These are phyloP conservation scores for Myiothlypis chrysogaster DNA, from an alignment of 2,797 vertebrate genomes.

Conservation along the genomic window DNA sequence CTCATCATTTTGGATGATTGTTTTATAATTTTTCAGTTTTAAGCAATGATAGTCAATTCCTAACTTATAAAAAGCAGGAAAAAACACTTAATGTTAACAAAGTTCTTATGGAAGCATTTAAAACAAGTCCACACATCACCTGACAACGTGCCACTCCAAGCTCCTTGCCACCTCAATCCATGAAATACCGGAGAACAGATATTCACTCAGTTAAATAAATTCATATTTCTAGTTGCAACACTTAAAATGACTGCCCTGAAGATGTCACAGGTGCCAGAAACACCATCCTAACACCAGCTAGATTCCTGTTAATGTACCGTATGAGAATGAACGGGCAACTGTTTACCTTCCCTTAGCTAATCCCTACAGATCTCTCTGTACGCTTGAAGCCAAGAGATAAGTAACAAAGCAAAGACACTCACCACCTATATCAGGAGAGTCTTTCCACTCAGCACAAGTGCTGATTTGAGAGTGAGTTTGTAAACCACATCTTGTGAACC, in stretches of 20 bases:
- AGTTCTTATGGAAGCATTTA: background rate
- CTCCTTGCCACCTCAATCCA: background rate
- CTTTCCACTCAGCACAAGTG: background rate
- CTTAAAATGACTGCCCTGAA: background rate
- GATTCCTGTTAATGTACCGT: background rate
- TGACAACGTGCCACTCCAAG: background rate
- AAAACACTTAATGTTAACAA: background rate
- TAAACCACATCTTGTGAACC: background rate
- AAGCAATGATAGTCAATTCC: background rate
- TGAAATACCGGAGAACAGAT: background rate
- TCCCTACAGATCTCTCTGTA: background rate
- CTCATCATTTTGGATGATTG: background rate
- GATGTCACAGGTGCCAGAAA: background rate
- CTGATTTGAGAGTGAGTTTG: background rate
- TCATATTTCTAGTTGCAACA: background rate
- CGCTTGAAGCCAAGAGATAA: background rate
- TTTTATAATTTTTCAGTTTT: background rate
- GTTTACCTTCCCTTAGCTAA: background rate
- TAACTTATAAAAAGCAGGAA: background rate
- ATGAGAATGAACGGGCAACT: background rate
- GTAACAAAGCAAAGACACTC: background rate
- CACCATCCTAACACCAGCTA: background rate
- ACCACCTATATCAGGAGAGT: background rate
- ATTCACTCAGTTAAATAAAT: background rate
- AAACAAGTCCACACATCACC: background rate